Evolutionary conservation across 2,888 invertebrate species (phyloP), one percentile per base, ranked within the genome.

Genomic region (Rapana venosa): DNA sequence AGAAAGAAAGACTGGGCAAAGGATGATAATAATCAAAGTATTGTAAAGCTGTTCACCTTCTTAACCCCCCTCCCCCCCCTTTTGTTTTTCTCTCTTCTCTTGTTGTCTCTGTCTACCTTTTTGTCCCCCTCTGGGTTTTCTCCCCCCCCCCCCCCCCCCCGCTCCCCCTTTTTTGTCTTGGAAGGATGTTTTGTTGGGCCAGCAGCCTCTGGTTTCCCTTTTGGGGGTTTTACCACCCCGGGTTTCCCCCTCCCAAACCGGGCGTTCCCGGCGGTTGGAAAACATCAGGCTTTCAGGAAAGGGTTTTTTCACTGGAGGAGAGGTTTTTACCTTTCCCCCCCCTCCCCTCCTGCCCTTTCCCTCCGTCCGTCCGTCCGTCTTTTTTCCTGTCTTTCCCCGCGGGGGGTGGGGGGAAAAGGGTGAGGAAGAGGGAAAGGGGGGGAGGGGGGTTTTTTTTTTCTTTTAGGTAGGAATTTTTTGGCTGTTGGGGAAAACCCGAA

Each of bases 231-330:
- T 35, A 93, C 89, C 56, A 94, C 94, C 61, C 93, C 90, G 0
- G 94, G 94, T 89, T 91, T 92, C 91, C 94, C 94, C 32, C 93
- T 93, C 15, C 92, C 91, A n/a, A n/a, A n/a, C 22, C 93, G 93
- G 0, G 94, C 94, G 90, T n/a, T 94, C 94, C 88, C 94, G 91
- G 61, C 93, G 93, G 91, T 93, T 94, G n/a, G 90, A 93, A 94
- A 56, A 94, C 93, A 89, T 94, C 94, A 20, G 94, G 94, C 88
- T n/a, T 94, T 89, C 89, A 93, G 93, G 0, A 93, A 93, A 89
- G n/a, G n/a, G n/a, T n/a, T 94, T 94, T 91, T 94, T 94, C 17
- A 94, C 92, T 2, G 94, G 94, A 0, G 94, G 94, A 0, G 94
- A 20, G n/a, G 81, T 56, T 0, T 66, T 32, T 35, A 66, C 86